A percentile compares a stretch with the other conserved stretches of the same genome.
phyloP scores from a whole-genome alignment of 1,140 invertebrate species.

The Cepaea nemoralis region DNA sequence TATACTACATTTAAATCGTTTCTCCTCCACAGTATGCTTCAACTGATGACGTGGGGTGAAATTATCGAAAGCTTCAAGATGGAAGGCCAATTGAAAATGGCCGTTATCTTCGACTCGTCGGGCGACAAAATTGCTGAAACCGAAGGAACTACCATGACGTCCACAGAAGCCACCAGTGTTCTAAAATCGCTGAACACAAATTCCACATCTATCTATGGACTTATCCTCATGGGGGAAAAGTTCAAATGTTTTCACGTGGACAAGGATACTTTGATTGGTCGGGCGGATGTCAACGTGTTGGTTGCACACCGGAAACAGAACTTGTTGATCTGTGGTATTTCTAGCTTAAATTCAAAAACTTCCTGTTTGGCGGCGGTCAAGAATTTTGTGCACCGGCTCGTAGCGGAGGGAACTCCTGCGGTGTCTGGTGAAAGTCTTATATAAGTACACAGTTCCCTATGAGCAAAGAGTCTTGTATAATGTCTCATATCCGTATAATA shows the following conservation, averaged over 20 bases:
- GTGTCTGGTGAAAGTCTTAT: conserved; percentile 41
- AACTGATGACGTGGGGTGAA: conserved; percentile 50
- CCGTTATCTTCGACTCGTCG: conserved; percentile 45
- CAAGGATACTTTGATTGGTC: conserved; percentile 44
- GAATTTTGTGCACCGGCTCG: conserved; percentile 42
- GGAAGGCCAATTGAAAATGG: conserved; percentile 48
- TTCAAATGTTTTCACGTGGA: conserved; percentile 43
- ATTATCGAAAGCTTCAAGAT: conserved; percentile 44
- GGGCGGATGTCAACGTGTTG: conserved; percentile 33
- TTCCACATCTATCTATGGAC: conserved; percentile 36
- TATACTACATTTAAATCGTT: too few relatives aligned
- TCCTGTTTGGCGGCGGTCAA: conserved; percentile 44
- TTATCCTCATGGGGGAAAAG: conserved; percentile 37
- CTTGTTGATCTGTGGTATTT: conserved; percentile 44
- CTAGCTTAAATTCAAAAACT: conserved; percentile 12
- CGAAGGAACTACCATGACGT: conserved; percentile 30
- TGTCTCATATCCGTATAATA: too few relatives aligned
- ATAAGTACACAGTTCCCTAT: neutral
- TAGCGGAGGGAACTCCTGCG: conserved; percentile 31
- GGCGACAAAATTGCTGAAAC: conserved; percentile 45
- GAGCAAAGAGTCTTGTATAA: too few relatives aligned
- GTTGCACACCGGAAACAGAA: conserved; percentile 44
- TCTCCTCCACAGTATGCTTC: conserved; percentile 34
- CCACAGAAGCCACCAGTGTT: conserved; percentile 30
- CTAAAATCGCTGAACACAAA: conserved; percentile 24